Conservation (phyloP, 2,113 vertebrate genomes). For the Ondatra zibethicus region DNA sequence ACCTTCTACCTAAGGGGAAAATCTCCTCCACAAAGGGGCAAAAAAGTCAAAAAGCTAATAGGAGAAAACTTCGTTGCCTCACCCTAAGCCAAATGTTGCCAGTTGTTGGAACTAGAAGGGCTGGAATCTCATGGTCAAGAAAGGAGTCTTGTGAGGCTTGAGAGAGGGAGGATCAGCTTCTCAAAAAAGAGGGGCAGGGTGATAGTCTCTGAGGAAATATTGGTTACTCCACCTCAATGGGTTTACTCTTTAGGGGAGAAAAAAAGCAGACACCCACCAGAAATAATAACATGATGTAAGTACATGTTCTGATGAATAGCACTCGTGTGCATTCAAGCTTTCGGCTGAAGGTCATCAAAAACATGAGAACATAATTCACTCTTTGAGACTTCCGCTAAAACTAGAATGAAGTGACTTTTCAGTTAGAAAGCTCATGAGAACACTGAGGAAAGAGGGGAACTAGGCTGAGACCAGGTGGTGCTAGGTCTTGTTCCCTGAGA, state of each 20-base stretch:
- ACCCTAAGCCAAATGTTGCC: background rate
- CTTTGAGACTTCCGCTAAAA: background rate
- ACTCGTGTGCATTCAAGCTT: background rate
- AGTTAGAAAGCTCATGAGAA: background rate
- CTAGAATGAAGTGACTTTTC: background rate
- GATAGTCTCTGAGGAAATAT: constrained; percentile 17
- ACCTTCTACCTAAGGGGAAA: background rate
- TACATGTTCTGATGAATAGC: background rate
- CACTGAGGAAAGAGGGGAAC: background rate
- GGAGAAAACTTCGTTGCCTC: background rate
- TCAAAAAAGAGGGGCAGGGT: background rate
- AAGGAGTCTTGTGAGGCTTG: background rate
- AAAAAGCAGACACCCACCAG: background rate
- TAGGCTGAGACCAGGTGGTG: background rate
- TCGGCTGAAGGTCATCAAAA: background rate
- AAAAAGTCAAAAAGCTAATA: background rate
- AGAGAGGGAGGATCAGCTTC: background rate
- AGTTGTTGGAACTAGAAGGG: background rate
- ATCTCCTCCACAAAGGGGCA: background rate
- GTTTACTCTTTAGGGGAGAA: background rate
- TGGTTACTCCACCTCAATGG: background rate
- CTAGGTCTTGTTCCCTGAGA: background rate
- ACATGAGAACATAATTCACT: background rate
- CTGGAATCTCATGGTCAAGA: background rate
- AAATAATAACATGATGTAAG: background rate